A percentile compares a stretch with the other conserved stretches of the same genome.
phyloP scores from a whole-genome alignment of 1,140 invertebrate genomes.

The Amyelois transitella region DNA sequence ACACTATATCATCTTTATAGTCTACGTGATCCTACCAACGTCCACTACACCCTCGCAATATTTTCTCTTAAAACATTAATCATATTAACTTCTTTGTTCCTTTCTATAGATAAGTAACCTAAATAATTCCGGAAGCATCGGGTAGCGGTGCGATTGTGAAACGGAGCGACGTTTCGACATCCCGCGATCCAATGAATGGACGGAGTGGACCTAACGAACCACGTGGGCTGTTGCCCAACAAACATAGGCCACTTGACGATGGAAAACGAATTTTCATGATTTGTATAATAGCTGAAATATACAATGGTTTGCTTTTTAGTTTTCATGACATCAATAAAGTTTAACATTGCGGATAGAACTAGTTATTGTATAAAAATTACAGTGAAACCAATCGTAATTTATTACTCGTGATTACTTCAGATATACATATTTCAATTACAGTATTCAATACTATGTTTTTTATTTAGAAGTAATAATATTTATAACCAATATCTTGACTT shows the following conservation, averaged over 20 bases:
- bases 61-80: background rate
- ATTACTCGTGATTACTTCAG: too few species aligned
- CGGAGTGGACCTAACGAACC: background rate
- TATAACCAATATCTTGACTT: too few species aligned
- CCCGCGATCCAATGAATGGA: background rate
- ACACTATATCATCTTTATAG: background rate
- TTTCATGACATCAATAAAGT: too few species aligned
- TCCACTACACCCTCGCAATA: background rate
- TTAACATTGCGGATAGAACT: too few species aligned
- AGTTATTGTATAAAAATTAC: too few species aligned
- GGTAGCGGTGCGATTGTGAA: constrained; percentile 15
- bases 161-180: constrained; percentile 1
- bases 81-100: background rate
- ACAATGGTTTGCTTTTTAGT: too few species aligned
- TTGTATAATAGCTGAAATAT: background rate
- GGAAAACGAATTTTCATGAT: background rate
- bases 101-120: constrained; percentile 4
- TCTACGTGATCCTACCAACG: background rate
- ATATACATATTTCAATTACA: too few species aligned
- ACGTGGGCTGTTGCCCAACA: background rate
- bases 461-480: too few species aligned
- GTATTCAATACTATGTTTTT: too few species aligned
- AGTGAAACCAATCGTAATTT: too few species aligned
- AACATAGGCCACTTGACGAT: background rate
- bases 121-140: constrained; percentile 16